These are phyloP conservation scores for Noturus placidus DNA, from an alignment of 2,113 vertebrate species.

Conservation along the genomic window DNA sequence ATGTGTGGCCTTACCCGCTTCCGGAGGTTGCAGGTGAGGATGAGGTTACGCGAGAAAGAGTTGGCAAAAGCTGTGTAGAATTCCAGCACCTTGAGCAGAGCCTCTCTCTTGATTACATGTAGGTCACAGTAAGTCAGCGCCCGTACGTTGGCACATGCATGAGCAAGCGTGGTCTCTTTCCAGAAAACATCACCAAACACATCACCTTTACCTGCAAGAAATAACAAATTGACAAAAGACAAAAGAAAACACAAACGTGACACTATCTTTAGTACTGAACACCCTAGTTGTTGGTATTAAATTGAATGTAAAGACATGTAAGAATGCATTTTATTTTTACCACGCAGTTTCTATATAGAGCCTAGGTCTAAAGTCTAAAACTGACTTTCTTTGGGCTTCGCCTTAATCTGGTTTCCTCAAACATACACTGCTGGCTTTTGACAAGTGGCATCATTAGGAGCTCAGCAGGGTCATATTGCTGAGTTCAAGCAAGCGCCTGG, in stretches of 20 bases:
- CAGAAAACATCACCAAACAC: constrained; percentile 98
- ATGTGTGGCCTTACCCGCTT: constrained; percentile 83
- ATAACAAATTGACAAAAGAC: not conserved
- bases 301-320: not conserved
- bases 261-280: not conserved
- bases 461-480: constrained; percentile 49
- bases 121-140: constrained; percentile 96
- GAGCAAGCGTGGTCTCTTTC: constrained; percentile 91
- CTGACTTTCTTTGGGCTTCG: constrained; percentile 5
- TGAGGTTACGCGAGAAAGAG: constrained; percentile 94
- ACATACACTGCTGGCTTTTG: constrained; percentile 39
- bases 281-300: not conserved
- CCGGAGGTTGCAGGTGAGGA: constrained; percentile 94
- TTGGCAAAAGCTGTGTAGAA: constrained; percentile 96
- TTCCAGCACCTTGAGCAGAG: constrained; percentile 92
- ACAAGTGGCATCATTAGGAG: constrained; percentile 52
- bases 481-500: constrained; percentile 42
- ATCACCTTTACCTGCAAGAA: constrained; percentile 88
- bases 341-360: constrained; percentile 19
- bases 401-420: constrained; percentile 25
- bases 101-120: constrained; percentile 92
- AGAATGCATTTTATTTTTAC: not conserved
- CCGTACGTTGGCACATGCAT: constrained; percentile 92
- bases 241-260: not conserved
- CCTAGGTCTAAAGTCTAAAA: constrained; percentile 5